Percentiles rank a stretch among this genome's conserved stretches.
These are phyloP conservation scores for Drosophila eohydei DNA, from an alignment of 2,888 invertebrate species.

Conservation along the genomic window DNA sequence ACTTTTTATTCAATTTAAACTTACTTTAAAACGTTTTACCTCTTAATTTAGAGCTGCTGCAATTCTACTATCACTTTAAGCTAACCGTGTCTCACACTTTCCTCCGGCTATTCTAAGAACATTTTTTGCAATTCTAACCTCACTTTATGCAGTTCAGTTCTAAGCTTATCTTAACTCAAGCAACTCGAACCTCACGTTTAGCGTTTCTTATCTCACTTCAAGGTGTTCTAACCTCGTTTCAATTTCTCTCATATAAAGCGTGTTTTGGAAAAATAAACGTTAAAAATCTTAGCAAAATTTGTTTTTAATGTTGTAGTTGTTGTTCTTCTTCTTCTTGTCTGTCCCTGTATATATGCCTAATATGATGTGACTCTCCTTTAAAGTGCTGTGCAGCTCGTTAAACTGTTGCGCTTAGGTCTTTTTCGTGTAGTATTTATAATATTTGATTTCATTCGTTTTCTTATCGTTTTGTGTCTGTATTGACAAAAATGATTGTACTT, in stretches of 20 bases:
- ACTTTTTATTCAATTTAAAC: not conserved
- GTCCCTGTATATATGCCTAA: conserved; percentile 68
- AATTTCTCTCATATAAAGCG: conserved; percentile 46
- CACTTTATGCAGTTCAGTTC: not conserved
- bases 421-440: conserved; percentile 21
- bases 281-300: conserved; percentile 73
- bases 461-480: conserved; percentile 64
- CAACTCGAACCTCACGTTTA: conserved; percentile 13
- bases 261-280: conserved; percentile 66
- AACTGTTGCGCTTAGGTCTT: conserved; percentile 9
- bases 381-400: conserved; percentile 23
- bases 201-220: conserved; percentile 18
- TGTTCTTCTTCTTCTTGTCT: conserved; percentile 32
- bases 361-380: conserved; percentile 10
- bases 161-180: not conserved
- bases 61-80: conserved; percentile 3
- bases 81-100: not conserved
- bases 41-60: not conserved
- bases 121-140: conserved; percentile 3
- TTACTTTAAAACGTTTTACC: not conserved
- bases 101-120: conserved; percentile 1
- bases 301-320: conserved; percentile 21
- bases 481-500: conserved; percentile 81
- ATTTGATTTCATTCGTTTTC: conserved; percentile 6
- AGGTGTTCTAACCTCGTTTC: conserved; percentile 13